Percentiles rank a stretch among this genome's conserved stretches.
Evolutionary conservation across 2,797 vertebrate genomes (phyloP).

Genomic region (Paratrypauchen microcephalus): DNA sequence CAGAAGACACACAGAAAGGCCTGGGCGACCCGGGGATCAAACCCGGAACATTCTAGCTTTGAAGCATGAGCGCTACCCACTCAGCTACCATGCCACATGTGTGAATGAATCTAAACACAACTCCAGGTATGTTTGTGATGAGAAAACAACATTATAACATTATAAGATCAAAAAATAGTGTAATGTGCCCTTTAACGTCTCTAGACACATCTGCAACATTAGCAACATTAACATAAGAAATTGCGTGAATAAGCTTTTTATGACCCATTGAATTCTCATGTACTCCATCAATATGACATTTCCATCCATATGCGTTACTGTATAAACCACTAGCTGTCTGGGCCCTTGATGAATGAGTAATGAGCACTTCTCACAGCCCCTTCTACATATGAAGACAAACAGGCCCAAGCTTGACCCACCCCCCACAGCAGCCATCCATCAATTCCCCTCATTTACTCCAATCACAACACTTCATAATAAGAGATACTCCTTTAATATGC

Average conservation of each 20-base stretch:
- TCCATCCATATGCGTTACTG: background rate
- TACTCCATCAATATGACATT: background rate
- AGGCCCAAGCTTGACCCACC: conserved; percentile 28
- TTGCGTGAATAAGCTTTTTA: background rate
- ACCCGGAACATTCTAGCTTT: too few species aligned
- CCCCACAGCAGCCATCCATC: conserved; percentile 43
- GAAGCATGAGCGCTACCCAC: too few species aligned
- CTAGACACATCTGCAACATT: background rate
- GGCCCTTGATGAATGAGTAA: conserved; percentile 39
- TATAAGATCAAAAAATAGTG: too few species aligned
- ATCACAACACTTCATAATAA: conserved; percentile 39
- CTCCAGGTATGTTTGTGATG: too few species aligned
- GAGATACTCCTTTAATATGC: conserved; percentile 4
- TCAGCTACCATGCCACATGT: too few species aligned
- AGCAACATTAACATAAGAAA: conserved; percentile 3
- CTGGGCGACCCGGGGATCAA: too few species aligned
- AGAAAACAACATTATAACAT: too few species aligned
- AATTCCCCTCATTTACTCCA: conserved; percentile 37
- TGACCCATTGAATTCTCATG: background rate
- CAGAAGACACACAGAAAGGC: too few species aligned
- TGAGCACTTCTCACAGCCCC: conserved; percentile 42
- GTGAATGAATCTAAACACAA: too few species aligned
- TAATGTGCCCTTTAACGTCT: too few species aligned
- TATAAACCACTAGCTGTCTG: conserved; percentile 28
- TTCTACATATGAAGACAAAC: conserved; percentile 56